A percentile compares a stretch with the other conserved stretches of the same genome.
These are phyloP conservation scores for human DNA, from an alignment of 2,113 vertebrate species.

Conservation along the genomic window GRCh38 chr5:112421501-112422000, in stretches of 20 bases:
- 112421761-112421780: neutral
- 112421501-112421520: neutral
- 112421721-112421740: too few species aligned
- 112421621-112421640: constrained; percentile 12
- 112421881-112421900: neutral
- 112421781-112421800: neutral
- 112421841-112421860: neutral
- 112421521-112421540: neutral
- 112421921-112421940: neutral
- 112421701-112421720: too few species aligned
- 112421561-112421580: neutral
- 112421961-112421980: neutral
- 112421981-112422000: neutral
- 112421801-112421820: neutral
- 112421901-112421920: neutral
- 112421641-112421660: neutral
- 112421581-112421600: neutral
- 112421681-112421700: too few species aligned
- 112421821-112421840: neutral
- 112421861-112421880: neutral
- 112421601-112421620: neutral
- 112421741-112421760: too few species aligned
- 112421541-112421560: constrained; percentile 32
- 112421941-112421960: neutral
- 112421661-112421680: too few species aligned